Evolutionary conservation across 2,113 vertebrate genomes (phyloP).

Genomic region (Trichomycterus rosablanca): DNA sequence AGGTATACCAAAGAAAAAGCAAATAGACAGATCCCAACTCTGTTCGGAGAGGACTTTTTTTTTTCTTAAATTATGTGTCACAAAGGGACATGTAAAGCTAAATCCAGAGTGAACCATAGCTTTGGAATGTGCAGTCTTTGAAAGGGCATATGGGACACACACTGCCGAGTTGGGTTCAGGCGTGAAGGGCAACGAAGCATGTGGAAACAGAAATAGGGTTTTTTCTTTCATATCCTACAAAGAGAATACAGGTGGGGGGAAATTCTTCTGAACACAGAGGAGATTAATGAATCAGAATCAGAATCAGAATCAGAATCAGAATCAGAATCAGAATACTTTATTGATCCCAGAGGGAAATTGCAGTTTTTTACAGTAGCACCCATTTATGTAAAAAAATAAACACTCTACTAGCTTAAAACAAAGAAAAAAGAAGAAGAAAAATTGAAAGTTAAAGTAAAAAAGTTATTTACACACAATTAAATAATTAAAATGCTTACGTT

Average conservation of each 20-base stretch:
- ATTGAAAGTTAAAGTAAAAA: no score
- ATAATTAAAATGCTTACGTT: no score
- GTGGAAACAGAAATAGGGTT: slow-evolving; percentile 28
- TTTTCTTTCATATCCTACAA: slow-evolving; percentile 24
- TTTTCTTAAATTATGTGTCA: slow-evolving; percentile 24
- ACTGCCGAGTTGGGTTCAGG: slow-evolving; percentile 16
- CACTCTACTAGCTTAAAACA: no score
- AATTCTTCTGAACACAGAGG: slow-evolving; percentile 13
- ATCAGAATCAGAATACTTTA: no score
- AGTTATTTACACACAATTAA: no score
- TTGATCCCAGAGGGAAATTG: no score
- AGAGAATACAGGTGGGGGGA: slow-evolving; percentile 27
- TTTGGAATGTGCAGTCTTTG: slow-evolving; percentile 29
- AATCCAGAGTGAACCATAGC: slow-evolving; percentile 10
- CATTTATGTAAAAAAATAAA: no score
- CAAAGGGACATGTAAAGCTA: slow-evolving; percentile 3
- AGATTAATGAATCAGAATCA: slow-evolving; percentile 7
- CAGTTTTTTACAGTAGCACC: no score
- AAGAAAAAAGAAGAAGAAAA: no score
- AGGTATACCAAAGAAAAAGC: no score
- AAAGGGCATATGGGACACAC: slow-evolving; percentile 1
- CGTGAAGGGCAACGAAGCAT: slow-evolving; percentile 26
- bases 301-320: no score
- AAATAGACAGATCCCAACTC: slow-evolving; percentile 10
- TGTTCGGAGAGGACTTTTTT: not conserved